These are phyloP conservation scores for Syngnathoides biaculeatus DNA, from an alignment of 2,113 vertebrate genomes.

Conservation along the genomic window DNA sequence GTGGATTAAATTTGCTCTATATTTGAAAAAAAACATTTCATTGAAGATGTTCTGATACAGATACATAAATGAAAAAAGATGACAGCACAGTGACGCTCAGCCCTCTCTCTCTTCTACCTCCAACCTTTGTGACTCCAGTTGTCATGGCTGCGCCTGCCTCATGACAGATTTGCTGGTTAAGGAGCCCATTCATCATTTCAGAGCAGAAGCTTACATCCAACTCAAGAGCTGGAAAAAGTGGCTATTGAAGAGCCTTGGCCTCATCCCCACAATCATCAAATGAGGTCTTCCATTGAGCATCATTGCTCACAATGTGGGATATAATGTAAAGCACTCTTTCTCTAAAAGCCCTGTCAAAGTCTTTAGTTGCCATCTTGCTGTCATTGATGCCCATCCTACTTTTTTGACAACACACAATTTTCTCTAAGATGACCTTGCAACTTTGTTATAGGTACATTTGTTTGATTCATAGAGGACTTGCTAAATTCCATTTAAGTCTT, in stretches of 20 bases:
- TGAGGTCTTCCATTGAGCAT: constrained; percentile 51
- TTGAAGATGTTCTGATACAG: background rate
- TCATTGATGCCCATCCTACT: constrained; percentile 57
- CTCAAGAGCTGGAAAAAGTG: constrained; percentile 58
- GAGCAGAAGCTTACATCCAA: constrained; percentile 62
- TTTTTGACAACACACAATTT: background rate
- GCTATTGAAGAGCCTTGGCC: constrained; percentile 54
- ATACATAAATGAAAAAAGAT: background rate
- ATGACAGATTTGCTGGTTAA: constrained; percentile 60
- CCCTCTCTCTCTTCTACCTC: constrained; percentile 23
- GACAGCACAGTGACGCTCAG: background rate
- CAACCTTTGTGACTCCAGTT: constrained; percentile 59
- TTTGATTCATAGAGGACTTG: background rate
- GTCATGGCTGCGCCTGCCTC: constrained; percentile 79
- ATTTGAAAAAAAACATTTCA: background rate
- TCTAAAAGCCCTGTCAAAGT: constrained; percentile 46
- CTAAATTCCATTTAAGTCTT: background rate
- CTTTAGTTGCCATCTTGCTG: constrained; percentile 43
- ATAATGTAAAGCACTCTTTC: constrained; percentile 49
- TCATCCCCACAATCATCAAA: constrained; percentile 64
- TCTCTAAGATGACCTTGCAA: background rate
- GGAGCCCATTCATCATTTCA: constrained; percentile 73
- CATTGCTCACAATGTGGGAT: constrained; percentile 33
- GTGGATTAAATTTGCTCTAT: background rate
- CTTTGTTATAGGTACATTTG: background rate